Percentiles rank a stretch among this genome's conserved stretches.
Evolutionary conservation across 1,140 invertebrate genomes (phyloP).

Genomic region (Bombus cullumanus): DNA sequence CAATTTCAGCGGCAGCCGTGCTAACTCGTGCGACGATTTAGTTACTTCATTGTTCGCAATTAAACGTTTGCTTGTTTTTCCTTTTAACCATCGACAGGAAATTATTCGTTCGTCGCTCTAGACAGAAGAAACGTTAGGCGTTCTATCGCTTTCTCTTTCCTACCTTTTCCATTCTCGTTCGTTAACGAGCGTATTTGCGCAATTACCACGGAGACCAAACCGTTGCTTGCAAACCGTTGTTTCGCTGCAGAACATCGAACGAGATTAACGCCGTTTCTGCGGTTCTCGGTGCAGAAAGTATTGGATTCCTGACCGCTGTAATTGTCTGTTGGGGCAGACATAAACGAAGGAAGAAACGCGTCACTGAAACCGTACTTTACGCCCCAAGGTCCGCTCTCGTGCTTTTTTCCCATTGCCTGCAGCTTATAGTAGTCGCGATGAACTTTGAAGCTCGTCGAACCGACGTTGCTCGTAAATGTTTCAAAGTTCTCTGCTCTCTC

Average conservation of each 20-base stretch:
- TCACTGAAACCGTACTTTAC: neutral
- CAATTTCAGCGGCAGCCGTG: neutral
- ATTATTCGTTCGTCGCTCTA: conserved; percentile 48
- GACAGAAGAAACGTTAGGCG: neutral
- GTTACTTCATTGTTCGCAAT: neutral
- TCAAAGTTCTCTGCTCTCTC: conserved; percentile 2
- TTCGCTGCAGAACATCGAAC: conserved; percentile 32
- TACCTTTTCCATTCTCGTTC: neutral
- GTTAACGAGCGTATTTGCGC: conserved; percentile 58
- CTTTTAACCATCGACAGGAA: neutral
- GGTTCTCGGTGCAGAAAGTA: neutral
- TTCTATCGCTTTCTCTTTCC: neutral
- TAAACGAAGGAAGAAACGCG: neutral
- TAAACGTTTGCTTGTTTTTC: neutral
- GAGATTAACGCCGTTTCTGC: conserved; percentile 42
- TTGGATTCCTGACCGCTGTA: neutral
- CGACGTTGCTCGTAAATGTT: conserved; percentile 12
- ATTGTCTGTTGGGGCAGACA: neutral
- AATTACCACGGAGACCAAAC: conserved; percentile 44
- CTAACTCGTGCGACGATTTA: neutral
- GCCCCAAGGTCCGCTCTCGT: neutral
- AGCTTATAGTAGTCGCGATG: neutral
- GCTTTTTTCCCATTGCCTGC: neutral
- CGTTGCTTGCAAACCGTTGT: conserved; percentile 37
- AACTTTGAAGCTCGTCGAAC: conserved; percentile 14